Conservation (phyloP, 2,113 vertebrate species). For the Amphiprion ocellaris region DNA sequence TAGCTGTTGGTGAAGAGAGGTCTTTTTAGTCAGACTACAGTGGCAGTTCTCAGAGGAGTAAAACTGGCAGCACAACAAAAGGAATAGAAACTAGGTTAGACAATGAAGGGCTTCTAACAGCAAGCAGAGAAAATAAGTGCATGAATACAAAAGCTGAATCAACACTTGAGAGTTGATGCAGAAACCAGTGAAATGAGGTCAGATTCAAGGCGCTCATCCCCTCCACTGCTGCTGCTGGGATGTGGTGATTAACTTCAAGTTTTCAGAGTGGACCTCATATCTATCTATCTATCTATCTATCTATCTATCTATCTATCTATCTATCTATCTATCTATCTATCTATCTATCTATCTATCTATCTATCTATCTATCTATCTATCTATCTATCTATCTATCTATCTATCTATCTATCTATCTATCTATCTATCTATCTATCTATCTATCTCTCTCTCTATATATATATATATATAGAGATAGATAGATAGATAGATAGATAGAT, state of each 20-base stretch:
- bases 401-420: no score
- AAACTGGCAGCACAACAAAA: constrained; percentile 15
- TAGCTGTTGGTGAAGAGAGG: neutral
- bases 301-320: no score
- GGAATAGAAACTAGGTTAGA: neutral
- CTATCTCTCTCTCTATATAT: no score
- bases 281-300: no score
- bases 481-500: no score
- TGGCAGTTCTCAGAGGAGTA: neutral
- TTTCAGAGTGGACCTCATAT: constrained; percentile 8
- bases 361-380: no score
- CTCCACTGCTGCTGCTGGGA: neutral
- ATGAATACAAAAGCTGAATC: constrained; percentile 35
- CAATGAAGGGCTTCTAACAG: neutral
- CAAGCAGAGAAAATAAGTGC: constrained; percentile 12
- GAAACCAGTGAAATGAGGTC: constrained; percentile 49
- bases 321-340: no score
- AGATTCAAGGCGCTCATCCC: constrained; percentile 3
- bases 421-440: no score
- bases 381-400: no score
- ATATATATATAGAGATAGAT: no score
- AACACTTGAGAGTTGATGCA: constrained; percentile 10
- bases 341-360: no score
- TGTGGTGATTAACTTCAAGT: constrained; percentile 32
- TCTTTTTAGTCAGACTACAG: neutral